Percentiles rank a stretch among this genome's conserved stretches.
These are phyloP conservation scores for Microcebus jonahi DNA, from an alignment of 2,113 vertebrate genomes.

Conservation along the genomic window DNA sequence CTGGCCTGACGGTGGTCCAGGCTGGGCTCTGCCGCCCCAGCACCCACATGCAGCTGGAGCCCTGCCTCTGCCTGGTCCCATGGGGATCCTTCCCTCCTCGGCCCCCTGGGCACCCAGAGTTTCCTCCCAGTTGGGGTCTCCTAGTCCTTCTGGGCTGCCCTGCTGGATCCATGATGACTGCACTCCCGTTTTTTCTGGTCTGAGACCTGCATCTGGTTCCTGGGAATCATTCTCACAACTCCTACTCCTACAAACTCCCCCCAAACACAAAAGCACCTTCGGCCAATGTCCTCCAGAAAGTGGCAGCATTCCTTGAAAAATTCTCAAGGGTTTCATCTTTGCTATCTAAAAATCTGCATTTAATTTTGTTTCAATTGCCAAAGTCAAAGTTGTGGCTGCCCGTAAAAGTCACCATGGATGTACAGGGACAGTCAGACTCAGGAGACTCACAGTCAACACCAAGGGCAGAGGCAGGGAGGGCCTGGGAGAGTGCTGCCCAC, in stretches of 20 bases:
- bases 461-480: background rate
- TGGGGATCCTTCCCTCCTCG: background rate
- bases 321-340: background rate
- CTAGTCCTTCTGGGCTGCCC: background rate
- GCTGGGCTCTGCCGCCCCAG: background rate
- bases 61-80: background rate
- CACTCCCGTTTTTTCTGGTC: background rate
- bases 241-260: background rate
- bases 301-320: background rate
- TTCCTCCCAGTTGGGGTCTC: background rate
- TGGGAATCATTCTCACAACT: background rate
- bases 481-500: background rate
- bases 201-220: background rate
- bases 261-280: background rate
- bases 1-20: background rate
- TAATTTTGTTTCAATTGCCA: background rate
- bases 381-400: background rate
- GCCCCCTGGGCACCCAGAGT: background rate
- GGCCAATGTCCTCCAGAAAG: background rate
- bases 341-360: background rate
- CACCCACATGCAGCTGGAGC: background rate
- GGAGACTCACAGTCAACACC: background rate
- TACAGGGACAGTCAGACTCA: background rate
- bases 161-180: background rate
- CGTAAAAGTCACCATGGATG: background rate